These are phyloP conservation scores for Drosophila willistoni DNA, from an alignment of 1,140 invertebrate species.

Conservation along the genomic window DNA sequence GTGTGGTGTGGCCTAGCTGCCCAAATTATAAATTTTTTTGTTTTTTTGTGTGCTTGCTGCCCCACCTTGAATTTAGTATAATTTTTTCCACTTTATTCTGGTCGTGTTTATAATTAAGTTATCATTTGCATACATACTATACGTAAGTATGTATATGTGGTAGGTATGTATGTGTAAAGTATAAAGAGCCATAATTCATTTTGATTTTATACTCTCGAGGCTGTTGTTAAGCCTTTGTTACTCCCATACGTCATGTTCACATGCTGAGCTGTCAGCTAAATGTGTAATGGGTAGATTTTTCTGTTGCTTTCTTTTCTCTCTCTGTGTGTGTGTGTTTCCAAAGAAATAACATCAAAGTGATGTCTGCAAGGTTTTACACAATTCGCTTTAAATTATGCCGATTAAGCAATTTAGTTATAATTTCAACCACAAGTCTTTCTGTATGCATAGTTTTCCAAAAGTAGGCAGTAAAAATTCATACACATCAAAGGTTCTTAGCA, in stretches of 20 bases:
- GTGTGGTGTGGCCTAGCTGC: conserved; percentile 1
- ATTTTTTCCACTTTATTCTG: conserved; percentile 7
- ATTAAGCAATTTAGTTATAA: background rate
- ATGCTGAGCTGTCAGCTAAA: conserved; percentile 17
- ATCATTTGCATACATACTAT: conserved; percentile 13
- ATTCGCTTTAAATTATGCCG: background rate
- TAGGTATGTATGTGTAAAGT: too few relatives aligned
- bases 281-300: conserved; percentile 15
- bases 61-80: conserved; percentile 9
- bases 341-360: conserved; percentile 17
- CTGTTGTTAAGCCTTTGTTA: conserved; percentile 19
- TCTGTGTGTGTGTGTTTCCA: background rate
- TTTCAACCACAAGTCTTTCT: too few relatives aligned
- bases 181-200: conserved; percentile 17
- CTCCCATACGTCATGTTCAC: conserved; percentile 19
- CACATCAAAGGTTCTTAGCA: too few relatives aligned
- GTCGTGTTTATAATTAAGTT: conserved; percentile 22
- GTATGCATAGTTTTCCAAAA: too few relatives aligned
- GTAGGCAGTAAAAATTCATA: too few relatives aligned
- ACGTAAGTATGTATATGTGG: background rate
- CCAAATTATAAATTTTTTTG: conserved; percentile 23
- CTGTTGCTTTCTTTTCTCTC: background rate
- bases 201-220: conserved; percentile 15
- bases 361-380: background rate
- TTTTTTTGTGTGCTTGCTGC: background rate